Conservation (phyloP, 2,888 invertebrate genomes). For the Tetranychus piercei region DNA sequence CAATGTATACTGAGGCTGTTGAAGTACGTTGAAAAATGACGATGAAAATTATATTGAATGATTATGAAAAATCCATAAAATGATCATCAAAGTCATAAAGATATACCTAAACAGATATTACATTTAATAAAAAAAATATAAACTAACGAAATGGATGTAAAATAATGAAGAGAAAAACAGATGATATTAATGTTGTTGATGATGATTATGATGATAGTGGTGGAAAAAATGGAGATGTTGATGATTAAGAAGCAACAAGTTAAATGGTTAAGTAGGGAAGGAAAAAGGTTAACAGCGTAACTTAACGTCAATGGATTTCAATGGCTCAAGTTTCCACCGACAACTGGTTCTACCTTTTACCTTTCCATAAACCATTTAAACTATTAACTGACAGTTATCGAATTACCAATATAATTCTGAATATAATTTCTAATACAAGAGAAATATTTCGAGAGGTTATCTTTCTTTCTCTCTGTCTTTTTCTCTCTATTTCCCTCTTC, state of each 20-base stretch:
- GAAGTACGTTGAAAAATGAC: background rate
- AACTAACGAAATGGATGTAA: background rate
- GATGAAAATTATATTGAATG: background rate
- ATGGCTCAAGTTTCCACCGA: background rate
- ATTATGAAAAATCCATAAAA: background rate
- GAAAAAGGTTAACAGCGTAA: background rate
- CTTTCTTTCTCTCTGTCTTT: background rate
- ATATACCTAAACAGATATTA: background rate
- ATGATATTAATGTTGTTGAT: background rate
- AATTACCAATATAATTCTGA: constrained; percentile 1
- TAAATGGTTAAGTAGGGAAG: too few species aligned
- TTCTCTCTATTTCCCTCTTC: background rate
- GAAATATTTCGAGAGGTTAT: background rate
- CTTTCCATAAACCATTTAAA: background rate
- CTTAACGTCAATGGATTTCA: background rate
- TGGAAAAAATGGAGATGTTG: background rate
- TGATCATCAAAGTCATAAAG: background rate
- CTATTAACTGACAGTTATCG: constrained; percentile 1
- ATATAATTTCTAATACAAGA: background rate
- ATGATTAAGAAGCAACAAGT: background rate
- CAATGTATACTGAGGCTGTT: background rate
- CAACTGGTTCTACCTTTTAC: background rate
- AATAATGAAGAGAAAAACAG: background rate
- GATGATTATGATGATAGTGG: background rate
- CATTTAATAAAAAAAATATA: background rate